Evolutionary conservation across 1,140 invertebrate species (phyloP), one percentile per base, ranked within the genome.

Genomic region (Bathynomus jamesi): DNA sequence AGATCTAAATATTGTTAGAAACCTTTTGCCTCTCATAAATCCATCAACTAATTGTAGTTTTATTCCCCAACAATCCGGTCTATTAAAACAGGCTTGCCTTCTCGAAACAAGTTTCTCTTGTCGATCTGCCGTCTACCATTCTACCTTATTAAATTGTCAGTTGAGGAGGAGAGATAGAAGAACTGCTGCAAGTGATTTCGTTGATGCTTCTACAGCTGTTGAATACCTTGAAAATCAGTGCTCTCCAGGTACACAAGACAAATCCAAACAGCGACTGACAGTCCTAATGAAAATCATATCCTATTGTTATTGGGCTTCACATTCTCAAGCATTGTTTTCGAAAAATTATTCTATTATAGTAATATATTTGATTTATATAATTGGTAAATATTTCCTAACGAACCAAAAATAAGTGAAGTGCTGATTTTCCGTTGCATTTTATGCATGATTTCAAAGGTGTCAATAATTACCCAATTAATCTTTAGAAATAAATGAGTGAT

Each of bases 201-300:
- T 80, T 10, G 80, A 82, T 60, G 81, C 81, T 21, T 77, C 79
- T 17, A 79, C 79, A 71, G 80, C 81, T 63, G 79, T 84, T 4
- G 83, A 84, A 71, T 85, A 85, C 74, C 75, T 85, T 63, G 84
- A 85, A 72, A 85, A 85, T 75, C 83, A 84, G 70, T 85, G 84
- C 71, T 75, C 83, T 28, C 80, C 79, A 76, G 73, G 80, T 82
- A 76, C 78, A 75, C 17, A 40, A 40, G n/a, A n/a, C n/a, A 40
- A 17, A 40, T 7, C 7, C 17, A 40, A 40, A 40, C 17, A 40
- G n/a, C n/a, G n/a, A n/a, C n/a, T n/a, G n/a, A n/a, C n/a, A n/a
- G n/a, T n/a, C n/a, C n/a, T n/a, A n/a, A n/a, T n/a, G n/a, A n/a
- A n/a, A n/a, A n/a, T n/a, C 32, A 40, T 40, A 17, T 8, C 17